phyloP scores from a whole-genome alignment of 2,888 invertebrate species.

The Lycaena phlaeas region DNA sequence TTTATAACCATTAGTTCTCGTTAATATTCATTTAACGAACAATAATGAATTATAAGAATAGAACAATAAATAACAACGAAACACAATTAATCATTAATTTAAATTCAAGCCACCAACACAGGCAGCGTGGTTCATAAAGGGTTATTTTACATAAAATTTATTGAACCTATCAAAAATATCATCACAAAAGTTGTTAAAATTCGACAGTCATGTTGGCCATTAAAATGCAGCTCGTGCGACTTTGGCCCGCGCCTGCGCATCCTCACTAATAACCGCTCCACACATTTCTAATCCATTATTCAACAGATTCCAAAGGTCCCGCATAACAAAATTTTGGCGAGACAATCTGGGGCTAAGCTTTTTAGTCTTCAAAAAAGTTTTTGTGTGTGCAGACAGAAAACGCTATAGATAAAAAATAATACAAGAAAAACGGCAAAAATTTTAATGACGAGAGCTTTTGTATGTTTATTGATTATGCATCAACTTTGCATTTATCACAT shows the following conservation, averaged over 20 bases:
- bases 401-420: not conserved
- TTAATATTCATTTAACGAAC: too few species aligned
- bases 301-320: conserved; percentile 46
- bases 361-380: conserved; percentile 28
- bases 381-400: not conserved
- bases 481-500: conserved; percentile 13
- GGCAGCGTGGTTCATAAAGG: conserved; percentile 27
- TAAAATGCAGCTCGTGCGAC: conserved; percentile 67
- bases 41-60: not conserved
- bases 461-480: not conserved
- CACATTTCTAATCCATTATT: conserved; percentile 53
- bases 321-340: conserved; percentile 32
- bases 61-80: conserved; percentile 3
- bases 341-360: conserved; percentile 1
- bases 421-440: not conserved
- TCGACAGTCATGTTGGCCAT: conserved; percentile 32
- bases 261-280: conserved; percentile 54
- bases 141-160: conserved; percentile 32
- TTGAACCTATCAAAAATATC: conserved; percentile 40
- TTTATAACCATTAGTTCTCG: conserved; percentile 2
- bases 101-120: conserved; percentile 18
- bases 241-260: conserved; percentile 40
- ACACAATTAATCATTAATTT: conserved; percentile 12
- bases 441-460: not conserved
- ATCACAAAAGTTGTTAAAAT: conserved; percentile 45